phyloP scores from a whole-genome alignment of 2,797 vertebrate species.

The Alca torda region DNA sequence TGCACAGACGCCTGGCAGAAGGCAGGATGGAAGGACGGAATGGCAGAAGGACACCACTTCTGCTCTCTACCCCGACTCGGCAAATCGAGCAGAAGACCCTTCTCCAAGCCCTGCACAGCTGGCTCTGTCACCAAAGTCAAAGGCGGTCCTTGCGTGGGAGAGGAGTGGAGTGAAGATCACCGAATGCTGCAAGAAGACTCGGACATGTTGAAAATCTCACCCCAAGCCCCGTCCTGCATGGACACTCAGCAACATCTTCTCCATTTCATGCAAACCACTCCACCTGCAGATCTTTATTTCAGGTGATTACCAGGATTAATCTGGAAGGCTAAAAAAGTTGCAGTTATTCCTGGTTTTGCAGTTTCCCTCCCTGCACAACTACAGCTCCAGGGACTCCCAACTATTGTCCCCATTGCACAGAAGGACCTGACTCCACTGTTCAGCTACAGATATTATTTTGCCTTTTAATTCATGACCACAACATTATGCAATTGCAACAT shows the following conservation, averaged over 20 bases:
- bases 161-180: neutral
- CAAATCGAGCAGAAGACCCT: neutral
- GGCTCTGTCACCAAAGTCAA: neutral
- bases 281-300: neutral
- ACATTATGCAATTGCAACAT: neutral
- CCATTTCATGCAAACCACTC: neutral
- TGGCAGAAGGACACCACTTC: neutral
- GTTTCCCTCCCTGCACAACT: neutral
- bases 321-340: neutral
- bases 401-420: neutral
- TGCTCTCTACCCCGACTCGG: neutral
- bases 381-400: neutral
- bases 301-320: neutral
- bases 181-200: neutral
- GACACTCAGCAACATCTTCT: neutral
- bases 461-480: neutral
- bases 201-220: neutral
- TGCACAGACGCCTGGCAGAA: neutral
- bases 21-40: neutral
- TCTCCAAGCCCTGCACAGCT: neutral
- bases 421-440: neutral
- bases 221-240: neutral
- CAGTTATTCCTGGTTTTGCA: neutral
- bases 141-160: accelerated
- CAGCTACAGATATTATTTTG: neutral